phyloP scores from a whole-genome alignment of 2,888 invertebrate species.

The Spatulosminthurus flaviceps region DNA sequence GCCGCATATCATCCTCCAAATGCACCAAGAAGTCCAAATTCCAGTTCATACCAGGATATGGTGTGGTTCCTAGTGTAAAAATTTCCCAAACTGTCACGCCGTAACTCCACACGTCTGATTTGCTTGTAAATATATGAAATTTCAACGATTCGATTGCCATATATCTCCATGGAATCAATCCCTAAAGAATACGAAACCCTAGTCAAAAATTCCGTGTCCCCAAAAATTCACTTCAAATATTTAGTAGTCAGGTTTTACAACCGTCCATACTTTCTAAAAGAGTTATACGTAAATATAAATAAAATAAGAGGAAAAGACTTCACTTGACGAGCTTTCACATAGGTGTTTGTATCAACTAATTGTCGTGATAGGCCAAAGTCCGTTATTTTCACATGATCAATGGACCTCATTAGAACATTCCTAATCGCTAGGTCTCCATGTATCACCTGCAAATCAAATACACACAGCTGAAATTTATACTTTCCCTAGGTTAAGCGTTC shows the following conservation, averaged over 20 bases:
- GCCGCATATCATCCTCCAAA: neutral
- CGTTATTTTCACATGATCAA: neutral
- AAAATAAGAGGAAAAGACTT: neutral
- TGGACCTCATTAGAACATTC: neutral
- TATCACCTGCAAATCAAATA: neutral
- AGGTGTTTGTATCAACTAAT: neutral
- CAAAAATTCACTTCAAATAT: no score
- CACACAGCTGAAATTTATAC: neutral
- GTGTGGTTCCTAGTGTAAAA: neutral
- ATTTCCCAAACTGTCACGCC: conserved; percentile 16
- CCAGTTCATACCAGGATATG: neutral
- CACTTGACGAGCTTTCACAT: neutral
- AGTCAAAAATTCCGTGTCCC: no score
- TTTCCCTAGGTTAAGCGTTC: neutral
- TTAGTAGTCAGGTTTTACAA: no score
- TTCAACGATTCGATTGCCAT: neutral
- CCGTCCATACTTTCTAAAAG: no score
- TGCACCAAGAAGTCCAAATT: neutral
- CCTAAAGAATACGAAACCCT: neutral
- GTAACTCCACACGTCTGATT: conserved; percentile 12
- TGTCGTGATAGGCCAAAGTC: neutral
- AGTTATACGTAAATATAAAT: no score
- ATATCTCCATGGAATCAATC: neutral
- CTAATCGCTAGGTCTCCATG: neutral
- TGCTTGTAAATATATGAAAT: neutral